A percentile compares a stretch with the other conserved stretches of the same genome.
Conservation (phyloP, 2,797 vertebrate genomes). For the Lophotriccus pileatus region DNA sequence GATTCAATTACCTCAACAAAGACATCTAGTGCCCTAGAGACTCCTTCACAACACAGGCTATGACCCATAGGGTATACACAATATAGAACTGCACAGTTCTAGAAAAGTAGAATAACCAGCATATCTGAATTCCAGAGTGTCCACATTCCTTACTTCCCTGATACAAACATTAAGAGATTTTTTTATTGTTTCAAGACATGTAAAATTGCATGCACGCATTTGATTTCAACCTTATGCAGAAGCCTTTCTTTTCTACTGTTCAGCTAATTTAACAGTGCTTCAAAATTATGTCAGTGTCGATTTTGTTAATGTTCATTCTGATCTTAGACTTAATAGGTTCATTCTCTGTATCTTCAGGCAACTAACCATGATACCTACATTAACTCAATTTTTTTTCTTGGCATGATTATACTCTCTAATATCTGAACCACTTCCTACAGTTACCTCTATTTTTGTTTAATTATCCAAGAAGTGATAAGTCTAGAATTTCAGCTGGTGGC, state of each 20-base stretch:
- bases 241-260: not conserved
- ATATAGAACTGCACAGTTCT: not conserved
- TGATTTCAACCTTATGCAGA: not conserved
- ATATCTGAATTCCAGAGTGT: not conserved
- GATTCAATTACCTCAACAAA: not conserved
- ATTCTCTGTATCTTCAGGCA: not conserved
- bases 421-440: not conserved
- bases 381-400: not conserved
- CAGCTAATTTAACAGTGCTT: not conserved
- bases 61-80: not conserved
- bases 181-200: not conserved
- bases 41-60: not conserved
- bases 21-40: not conserved
- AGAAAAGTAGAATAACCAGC: not conserved
- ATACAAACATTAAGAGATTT: not conserved
- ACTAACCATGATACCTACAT: not conserved
- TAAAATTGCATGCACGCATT: not conserved
- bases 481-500: not conserved
- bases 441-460: not conserved
- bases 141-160: not conserved
- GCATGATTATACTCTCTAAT: not conserved
- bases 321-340: not conserved
- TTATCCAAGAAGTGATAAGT: not conserved
- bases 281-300: not conserved
- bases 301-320: not conserved